phyloP scores from a whole-genome alignment of 1,140 invertebrate genomes.

The Platyura marginata region DNA sequence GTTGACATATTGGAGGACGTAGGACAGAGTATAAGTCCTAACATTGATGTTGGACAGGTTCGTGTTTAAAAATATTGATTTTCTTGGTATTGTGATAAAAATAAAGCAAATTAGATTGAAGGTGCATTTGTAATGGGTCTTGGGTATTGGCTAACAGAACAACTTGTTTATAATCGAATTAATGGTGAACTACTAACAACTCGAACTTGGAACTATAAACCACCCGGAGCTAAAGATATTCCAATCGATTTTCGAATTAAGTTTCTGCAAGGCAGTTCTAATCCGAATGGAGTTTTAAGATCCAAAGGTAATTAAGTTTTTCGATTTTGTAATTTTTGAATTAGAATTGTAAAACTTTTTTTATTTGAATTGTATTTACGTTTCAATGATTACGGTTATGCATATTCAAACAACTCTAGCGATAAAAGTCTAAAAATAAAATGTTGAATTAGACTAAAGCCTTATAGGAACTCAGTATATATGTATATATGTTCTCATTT shows the following conservation, averaged over 20 bases:
- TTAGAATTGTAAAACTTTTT: too few relatives aligned
- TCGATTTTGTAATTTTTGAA: too few relatives aligned
- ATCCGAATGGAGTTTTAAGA: conserved; percentile 48
- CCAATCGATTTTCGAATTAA: conserved; percentile 58
- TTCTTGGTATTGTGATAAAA: not conserved
- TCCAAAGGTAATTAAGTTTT: conserved; percentile 31
- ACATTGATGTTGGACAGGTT: conserved; percentile 66
- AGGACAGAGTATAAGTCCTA: conserved; percentile 51
- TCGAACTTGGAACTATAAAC: conserved; percentile 65
- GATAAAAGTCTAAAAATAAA: too few relatives aligned
- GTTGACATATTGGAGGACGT: conserved; percentile 58
- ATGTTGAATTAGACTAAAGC: too few relatives aligned
- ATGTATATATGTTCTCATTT: too few relatives aligned
- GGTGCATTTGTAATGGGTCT: conserved; percentile 73
- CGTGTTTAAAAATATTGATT: conserved; percentile 6
- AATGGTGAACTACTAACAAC: conserved; percentile 53
- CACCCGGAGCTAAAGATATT: conserved; percentile 58
- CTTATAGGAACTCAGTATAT: too few relatives aligned
- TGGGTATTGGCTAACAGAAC: conserved; percentile 58
- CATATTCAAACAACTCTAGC: too few relatives aligned
- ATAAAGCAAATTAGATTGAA: conserved; percentile 8
- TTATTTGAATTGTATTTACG: too few relatives aligned
- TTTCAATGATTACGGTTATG: too few relatives aligned
- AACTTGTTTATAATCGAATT: conserved; percentile 38
- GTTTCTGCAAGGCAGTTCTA: conserved; percentile 45